Evolutionary conservation across 2,888 invertebrate species (phyloP), one percentile per base, ranked within the genome.

Genomic region (Trichopoda pennipes): DNA sequence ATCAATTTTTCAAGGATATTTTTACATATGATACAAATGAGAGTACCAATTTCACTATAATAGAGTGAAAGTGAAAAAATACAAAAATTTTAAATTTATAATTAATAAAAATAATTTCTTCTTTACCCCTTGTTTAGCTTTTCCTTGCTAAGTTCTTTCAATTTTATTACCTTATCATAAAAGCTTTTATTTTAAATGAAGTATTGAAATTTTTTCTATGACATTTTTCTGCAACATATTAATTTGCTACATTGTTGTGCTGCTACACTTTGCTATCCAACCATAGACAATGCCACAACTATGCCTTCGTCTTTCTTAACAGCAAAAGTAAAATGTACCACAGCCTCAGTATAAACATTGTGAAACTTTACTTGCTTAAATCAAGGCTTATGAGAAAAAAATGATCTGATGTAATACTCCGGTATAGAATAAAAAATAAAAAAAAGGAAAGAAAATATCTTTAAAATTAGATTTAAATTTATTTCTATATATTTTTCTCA

Each of bases 191-290:
- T 35, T 70, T 38, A 21, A 60, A 51, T 0, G n/a, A 44, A 63
- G 3, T 53, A 73, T 55, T 53, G 44, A 47, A 73, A 32, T 47
- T 28, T 16, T 44, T 44, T 44, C 4, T n/a, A 51, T 53, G 60
- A 42, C 60, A 51, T 76, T 12, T 32, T 44, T 53, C 61, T 10
- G 61, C 21, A 75, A 75, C 44, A 68, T 75, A 60, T 76, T 68
- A 44, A 61, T 60, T 38, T 68, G 51, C 68, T 68, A 68, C 44
- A 53, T 58, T 38, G 53, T 68, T 53, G 44, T 68, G 53, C 51
- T 49, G n/a, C 58, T 12, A 38, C 10, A 7, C 38, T 38, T 10
- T 38, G 9, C 1, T 38, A 28, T 38, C 38, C 12, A 38, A 12
- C 12, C 38, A 38, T 38, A 44, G 14, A 6, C 16, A 44, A 44